Base-by-base conservation (phyloP, 1,140 invertebrate species). In the Leptestheria dahalacensis region DNA sequence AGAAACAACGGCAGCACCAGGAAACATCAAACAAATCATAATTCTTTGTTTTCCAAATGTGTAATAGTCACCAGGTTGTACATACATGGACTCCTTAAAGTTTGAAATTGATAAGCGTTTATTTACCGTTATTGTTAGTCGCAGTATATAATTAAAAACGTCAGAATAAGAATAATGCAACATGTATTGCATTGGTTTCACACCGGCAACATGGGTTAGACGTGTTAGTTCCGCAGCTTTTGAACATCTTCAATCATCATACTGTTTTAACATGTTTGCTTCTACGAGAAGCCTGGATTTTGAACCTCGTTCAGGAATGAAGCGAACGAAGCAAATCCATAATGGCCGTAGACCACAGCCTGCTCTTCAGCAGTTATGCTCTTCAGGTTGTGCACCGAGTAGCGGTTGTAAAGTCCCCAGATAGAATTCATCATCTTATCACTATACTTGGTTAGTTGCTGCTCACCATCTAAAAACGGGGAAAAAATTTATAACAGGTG, bases 391-490 rank as follows among this genome's bases (percentile, higher is more conserved):
- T 88, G 85, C 1, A 85, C 83, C 1, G 86, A 88, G 67, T 88
- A 88, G 48, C 83, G 79, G 69, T 91, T 91, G 75, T 91, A 91
- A 54, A 84, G 71, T 10, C 87, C 87, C 88, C 88, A 91, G 69
- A 91, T 88, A 68, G 84, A 87, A 69, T 89, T 89, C 88, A 91
- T 90, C 64, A 88, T 67, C 68, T 89, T 89, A 69, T 82, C 83
- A 71, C 83, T 89, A 70, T 91, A 91, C 65, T 88, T 84, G 33
- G 81, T 68, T 1, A 84, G 84, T 3, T 77, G 74, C 46, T 74
- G 68, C 62, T 78, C 76, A 52, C 69, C 65, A 28, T 71, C 77
- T 78, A 59, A 10, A 66, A 67, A 47, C n/a, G n/a, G n/a, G n/a
- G n/a, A n/a, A 33, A 33, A 49, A 25, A 29, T 62, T 54, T 20